Percentiles rank a stretch among this genome's conserved stretches.
Evolutionary conservation across 1,140 invertebrate species (phyloP).

Genomic region (Pseudomyrmex gracilis): DNA sequence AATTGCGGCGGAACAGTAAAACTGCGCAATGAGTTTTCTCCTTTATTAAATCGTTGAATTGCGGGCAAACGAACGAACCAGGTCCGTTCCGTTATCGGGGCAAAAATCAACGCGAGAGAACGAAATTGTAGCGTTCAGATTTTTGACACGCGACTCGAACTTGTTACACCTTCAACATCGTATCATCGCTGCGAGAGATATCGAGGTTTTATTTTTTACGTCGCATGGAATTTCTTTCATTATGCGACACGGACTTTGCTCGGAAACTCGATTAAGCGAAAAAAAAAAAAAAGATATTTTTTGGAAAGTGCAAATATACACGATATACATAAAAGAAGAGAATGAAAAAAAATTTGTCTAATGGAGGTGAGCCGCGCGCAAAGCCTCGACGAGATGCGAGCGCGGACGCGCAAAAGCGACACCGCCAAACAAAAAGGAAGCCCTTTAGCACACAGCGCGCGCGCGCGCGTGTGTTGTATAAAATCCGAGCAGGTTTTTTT

Average conservation of each 20-base stretch:
- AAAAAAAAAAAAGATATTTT: conserved; percentile 18
- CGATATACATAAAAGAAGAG: not conserved
- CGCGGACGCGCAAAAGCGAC: conserved; percentile 38
- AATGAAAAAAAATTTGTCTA: not conserved
- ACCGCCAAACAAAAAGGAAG: conserved; percentile 56
- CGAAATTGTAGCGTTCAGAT: conserved; percentile 66
- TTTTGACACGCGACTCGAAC: conserved; percentile 36
- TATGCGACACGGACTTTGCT: conserved; percentile 3
- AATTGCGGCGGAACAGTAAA: not conserved
- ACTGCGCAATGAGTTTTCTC: not conserved
- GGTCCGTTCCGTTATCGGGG: conserved; percentile 61
- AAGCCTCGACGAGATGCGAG: conserved; percentile 39
- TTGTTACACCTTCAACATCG: conserved; percentile 1
- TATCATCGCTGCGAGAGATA: not conserved
- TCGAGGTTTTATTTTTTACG: conserved; percentile 55
- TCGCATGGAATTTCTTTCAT: conserved; percentile 51
- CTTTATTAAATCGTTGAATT: conserved; percentile 51
- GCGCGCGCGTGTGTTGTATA: not conserved
- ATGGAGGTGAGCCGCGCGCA: not conserved
- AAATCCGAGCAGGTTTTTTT: conserved; percentile 1
- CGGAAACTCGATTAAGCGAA: conserved; percentile 43
- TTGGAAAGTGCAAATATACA: not conserved
- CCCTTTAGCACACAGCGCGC: conserved; percentile 21
- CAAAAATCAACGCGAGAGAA: conserved; percentile 64
- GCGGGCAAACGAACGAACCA: conserved; percentile 48